Evolutionary conservation across 2,797 vertebrate species (phyloP).

Genomic region (Aldrovandia affinis): DNA sequence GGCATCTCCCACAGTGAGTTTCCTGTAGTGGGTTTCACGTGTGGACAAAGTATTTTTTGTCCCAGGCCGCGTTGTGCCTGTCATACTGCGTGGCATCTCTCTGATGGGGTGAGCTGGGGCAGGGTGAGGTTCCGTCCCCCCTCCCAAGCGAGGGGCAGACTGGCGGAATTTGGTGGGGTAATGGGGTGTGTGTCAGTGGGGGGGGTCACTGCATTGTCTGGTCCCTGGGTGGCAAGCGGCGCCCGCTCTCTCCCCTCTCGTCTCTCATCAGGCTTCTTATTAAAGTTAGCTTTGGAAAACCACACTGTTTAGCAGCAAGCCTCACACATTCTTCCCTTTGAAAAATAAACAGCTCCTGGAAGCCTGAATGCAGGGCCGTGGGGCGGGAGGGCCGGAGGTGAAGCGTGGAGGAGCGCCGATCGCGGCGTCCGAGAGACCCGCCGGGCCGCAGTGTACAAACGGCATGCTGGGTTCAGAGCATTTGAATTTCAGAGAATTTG

Average conservation of each 20-base stretch:
- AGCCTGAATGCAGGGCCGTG: conserved; percentile 37
- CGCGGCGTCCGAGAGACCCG: not conserved
- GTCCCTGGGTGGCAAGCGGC: conserved; percentile 21
- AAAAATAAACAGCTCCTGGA: conserved; percentile 63
- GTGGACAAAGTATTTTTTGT: not conserved
- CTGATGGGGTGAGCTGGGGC: not conserved
- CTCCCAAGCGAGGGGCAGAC: not conserved
- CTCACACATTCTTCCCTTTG: conserved; percentile 54
- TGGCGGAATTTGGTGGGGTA: not conserved
- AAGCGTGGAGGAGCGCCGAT: not conserved
- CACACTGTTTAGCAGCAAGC: conserved; percentile 55
- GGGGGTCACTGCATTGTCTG: conserved; percentile 19
- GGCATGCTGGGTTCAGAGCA: not conserved
- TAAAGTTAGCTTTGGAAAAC: conserved; percentile 70
- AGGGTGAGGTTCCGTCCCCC: not conserved
- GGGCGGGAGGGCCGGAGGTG: conserved; percentile 29
- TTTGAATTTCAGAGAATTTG: not conserved
- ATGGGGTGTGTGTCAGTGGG: not conserved
- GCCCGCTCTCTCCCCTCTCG: conserved; percentile 15
- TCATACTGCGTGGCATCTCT: not conserved
- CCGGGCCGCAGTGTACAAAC: not conserved
- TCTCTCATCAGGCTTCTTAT: conserved; percentile 69
- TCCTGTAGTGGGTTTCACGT: not conserved
- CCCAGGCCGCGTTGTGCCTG: not conserved
- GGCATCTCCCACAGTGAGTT: not conserved